Percentiles rank a stretch among this genome's conserved stretches.
Conservation (phyloP, 2,797 vertebrate species). For the Potorous gilbertii region DNA sequence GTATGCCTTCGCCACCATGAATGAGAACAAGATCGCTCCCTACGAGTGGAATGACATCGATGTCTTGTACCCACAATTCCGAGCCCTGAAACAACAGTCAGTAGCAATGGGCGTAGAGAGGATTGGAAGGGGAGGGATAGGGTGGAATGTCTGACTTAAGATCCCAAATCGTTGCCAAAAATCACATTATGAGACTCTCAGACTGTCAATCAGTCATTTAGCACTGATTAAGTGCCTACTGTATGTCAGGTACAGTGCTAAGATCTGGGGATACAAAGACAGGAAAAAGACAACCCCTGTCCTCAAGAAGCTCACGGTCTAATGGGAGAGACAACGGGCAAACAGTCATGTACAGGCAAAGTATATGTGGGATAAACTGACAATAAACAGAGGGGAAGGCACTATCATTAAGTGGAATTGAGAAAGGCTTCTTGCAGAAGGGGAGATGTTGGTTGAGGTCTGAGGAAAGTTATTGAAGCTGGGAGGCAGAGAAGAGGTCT, state of each 20-base stretch:
- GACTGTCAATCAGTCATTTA: not conserved
- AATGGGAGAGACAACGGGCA: too few species aligned
- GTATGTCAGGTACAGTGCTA: not conserved
- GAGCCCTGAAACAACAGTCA: constrained; percentile 83
- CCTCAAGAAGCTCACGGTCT: too few species aligned
- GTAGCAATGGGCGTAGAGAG: constrained; percentile 19
- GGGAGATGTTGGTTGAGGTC: too few species aligned
- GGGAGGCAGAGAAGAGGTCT: too few species aligned
- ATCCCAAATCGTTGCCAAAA: not conserved
- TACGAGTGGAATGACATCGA: constrained; percentile 87
- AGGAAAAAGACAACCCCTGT: too few species aligned
- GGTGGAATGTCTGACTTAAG: not conserved
- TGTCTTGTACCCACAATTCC: constrained; percentile 83
- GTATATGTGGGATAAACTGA: too few species aligned
- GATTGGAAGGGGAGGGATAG: not conserved
- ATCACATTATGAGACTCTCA: not conserved
- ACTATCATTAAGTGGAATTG: too few species aligned
- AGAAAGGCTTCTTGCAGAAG: too few species aligned
- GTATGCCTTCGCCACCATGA: constrained; percentile 87
- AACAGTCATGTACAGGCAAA: too few species aligned
- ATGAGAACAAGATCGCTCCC: constrained; percentile 83
- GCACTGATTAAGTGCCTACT: not conserved
- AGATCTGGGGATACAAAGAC: not conserved
- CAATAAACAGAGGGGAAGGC: too few species aligned
- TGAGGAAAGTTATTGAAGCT: not conserved